Evolutionary conservation across 2,113 vertebrate genomes (phyloP), one percentile per base, ranked within the genome.

Genomic region (Dasypus novemcinctus): DNA sequence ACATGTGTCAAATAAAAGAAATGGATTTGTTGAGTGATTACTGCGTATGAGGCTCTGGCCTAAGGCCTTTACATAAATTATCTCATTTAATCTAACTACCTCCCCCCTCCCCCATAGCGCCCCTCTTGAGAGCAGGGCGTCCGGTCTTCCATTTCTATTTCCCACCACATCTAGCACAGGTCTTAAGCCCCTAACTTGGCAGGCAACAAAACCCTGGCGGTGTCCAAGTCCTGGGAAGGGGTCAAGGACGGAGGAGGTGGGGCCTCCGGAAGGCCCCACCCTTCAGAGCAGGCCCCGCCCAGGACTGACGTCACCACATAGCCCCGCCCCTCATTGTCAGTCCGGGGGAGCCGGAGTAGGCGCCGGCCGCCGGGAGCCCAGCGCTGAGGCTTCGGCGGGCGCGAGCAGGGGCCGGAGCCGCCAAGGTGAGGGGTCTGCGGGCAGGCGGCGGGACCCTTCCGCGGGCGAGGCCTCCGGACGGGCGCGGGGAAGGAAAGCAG

Each of bases 311-410:
- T 93, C 97, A 97, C 84, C 0, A 4, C 0, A 5, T 23, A 46
- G 94, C 68, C 95, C 98, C 97, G 98, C 98, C 98, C 97, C 98
- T 98, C 98, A 98, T 98, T 98, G 98, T 98, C 98, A 98, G 98
- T 97, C 96, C 96, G 4, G 74, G 94, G 95, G 97, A 97, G 78
- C 86, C 90, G 15, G 95, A 91, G 96, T 94, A 95, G 97, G 95
- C 96, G 97, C 98, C 97, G 97, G 98, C 80, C 38, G 85, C 87
- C 23, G 87, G 93, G 94, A 97, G 29, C 80, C 0, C 31, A 90
- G 87, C 41, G 95, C 83, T 46, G 89, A 83, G 10, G 54, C 21
- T 41, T 31, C 3, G 14, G 94, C 87, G 7, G 94, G 88, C 93
- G 93, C 91, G 92, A 94, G 63, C 85, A 94, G 85, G 92, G 96